Percentiles rank a stretch among this genome's conserved stretches.
These are phyloP conservation scores for Eledona agricola DNA, from an alignment of 2,888 invertebrate species.

Conservation along the genomic window DNA sequence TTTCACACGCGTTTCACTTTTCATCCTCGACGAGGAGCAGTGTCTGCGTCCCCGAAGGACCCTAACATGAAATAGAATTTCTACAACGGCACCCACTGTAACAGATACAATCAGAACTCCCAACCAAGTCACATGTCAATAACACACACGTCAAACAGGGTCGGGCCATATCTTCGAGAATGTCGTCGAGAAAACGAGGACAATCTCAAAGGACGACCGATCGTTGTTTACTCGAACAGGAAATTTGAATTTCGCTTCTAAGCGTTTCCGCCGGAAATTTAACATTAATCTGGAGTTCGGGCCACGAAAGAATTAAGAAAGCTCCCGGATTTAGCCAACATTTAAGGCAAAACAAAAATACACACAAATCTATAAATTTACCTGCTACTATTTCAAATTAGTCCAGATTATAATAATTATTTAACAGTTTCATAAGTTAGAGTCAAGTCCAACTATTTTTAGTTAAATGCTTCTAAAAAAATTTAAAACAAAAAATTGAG, in stretches of 20 bases:
- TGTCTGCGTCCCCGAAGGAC: slow-evolving; percentile 47
- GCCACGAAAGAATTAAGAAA: too few relatives aligned
- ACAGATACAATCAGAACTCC: slow-evolving; percentile 52
- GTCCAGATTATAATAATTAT: too few relatives aligned
- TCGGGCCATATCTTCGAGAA: slow-evolving; percentile 39
- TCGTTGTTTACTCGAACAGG: slow-evolving; percentile 27
- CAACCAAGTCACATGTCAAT: slow-evolving; percentile 53
- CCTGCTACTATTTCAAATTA: too few relatives aligned
- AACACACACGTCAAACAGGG: slow-evolving; percentile 50
- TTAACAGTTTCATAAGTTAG: too few relatives aligned
- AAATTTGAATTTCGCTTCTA: slow-evolving; percentile 22
- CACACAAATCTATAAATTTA: too few relatives aligned
- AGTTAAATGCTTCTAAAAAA: too few relatives aligned
- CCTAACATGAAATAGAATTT: slow-evolving; percentile 54
- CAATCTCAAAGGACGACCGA: slow-evolving; percentile 15
- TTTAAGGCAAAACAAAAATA: too few relatives aligned
- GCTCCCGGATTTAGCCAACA: too few relatives aligned
- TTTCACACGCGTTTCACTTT: slow-evolving; percentile 41
- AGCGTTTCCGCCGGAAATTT: slow-evolving; percentile 13
- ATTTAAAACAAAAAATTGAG: too few relatives aligned
- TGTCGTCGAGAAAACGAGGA: slow-evolving; percentile 10
- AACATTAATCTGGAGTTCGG: slow-evolving; percentile 11
- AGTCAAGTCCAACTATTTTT: too few relatives aligned
- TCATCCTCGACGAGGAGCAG: slow-evolving; percentile 39
- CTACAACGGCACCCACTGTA: slow-evolving; percentile 48